A percentile compares a stretch with the other conserved stretches of the same genome.
phyloP scores from a whole-genome alignment of 1,140 invertebrate genomes.

The Drosophila nannoptera region DNA sequence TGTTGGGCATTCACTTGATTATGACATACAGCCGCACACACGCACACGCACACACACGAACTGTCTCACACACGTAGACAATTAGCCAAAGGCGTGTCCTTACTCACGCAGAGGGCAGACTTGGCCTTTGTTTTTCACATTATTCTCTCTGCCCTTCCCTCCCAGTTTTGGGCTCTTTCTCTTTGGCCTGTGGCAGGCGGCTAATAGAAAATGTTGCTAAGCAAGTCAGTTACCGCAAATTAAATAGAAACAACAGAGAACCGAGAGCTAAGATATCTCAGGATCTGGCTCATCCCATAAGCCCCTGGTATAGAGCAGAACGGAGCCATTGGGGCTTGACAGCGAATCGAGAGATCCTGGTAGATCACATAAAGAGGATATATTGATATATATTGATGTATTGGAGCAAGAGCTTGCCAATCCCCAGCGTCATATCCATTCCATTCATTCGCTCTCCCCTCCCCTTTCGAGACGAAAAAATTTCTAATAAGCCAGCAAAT shows the following conservation, averaged over 20 bases:
- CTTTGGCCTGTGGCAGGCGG: slow-evolving; percentile 11
- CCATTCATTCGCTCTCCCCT: no score
- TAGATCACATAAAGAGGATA: no score
- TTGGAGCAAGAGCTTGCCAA: no score
- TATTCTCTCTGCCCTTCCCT: neutral
- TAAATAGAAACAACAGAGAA: slow-evolving; percentile 27
- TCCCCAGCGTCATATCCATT: no score
- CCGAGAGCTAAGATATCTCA: neutral
- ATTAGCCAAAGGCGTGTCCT: slow-evolving; percentile 69
- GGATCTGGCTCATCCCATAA: no score
- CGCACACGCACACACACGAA: slow-evolving; percentile 6
- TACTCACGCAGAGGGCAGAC: slow-evolving; percentile 44
- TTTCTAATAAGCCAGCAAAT: no score
- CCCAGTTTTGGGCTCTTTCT: neutral
- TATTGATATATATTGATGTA: neutral
- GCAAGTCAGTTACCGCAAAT: slow-evolving; percentile 21
- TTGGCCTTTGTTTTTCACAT: slow-evolving; percentile 31
- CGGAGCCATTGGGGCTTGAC: no score
- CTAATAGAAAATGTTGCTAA: slow-evolving; percentile 11
- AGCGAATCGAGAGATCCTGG: no score
- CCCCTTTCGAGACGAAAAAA: no score
- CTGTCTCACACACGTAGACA: slow-evolving; percentile 28
- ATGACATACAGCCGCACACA: slow-evolving; percentile 56
- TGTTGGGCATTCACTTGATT: slow-evolving; percentile 65
- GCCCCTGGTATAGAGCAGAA: no score